A percentile compares a stretch with the other conserved stretches of the same genome.
Evolutionary conservation across 2,888 invertebrate species (phyloP).

Genomic region (Bimastos eiseni): DNA sequence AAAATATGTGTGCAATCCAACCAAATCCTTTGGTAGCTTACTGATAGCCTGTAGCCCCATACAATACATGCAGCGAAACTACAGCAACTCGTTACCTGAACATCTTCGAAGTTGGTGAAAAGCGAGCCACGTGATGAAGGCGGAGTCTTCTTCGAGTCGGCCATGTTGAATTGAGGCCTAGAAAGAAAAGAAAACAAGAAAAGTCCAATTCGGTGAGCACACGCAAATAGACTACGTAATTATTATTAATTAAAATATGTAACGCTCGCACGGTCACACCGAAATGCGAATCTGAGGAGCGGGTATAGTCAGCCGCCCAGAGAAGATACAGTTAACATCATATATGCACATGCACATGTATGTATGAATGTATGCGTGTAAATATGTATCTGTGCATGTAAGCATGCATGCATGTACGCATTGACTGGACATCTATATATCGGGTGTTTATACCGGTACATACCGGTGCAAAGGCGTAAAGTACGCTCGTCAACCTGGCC

Average conservation of each 20-base stretch:
- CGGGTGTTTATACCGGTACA: not conserved
- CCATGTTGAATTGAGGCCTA: slow-evolving; percentile 47
- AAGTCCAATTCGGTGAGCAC: not conserved
- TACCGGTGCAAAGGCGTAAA: no score
- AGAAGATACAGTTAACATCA: no score
- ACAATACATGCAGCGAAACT: not conserved
- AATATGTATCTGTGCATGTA: not conserved
- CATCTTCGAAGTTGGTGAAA: slow-evolving; percentile 62
- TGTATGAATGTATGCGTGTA: not conserved
- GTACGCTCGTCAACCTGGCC: no score
- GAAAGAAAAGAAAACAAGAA: slow-evolving; percentile 28
- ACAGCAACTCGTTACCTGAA: slow-evolving; percentile 53
- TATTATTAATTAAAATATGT: no score
- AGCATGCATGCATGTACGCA: not conserved
- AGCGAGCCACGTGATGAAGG: slow-evolving; percentile 59
- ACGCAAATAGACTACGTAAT: not conserved
- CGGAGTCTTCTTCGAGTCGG: slow-evolving; percentile 47
- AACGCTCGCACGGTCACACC: no score
- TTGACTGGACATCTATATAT: not conserved
- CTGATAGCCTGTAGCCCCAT: no score
- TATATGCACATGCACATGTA: no score
- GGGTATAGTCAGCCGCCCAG: no score
- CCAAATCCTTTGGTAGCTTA: no score
- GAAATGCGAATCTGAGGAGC: no score
- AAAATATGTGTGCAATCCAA: no score